A percentile compares a stretch with the other conserved stretches of the same genome.
These are phyloP conservation scores for Moxostoma hubbsi DNA, from an alignment of 2,797 vertebrate genomes.

Conservation along the genomic window DNA sequence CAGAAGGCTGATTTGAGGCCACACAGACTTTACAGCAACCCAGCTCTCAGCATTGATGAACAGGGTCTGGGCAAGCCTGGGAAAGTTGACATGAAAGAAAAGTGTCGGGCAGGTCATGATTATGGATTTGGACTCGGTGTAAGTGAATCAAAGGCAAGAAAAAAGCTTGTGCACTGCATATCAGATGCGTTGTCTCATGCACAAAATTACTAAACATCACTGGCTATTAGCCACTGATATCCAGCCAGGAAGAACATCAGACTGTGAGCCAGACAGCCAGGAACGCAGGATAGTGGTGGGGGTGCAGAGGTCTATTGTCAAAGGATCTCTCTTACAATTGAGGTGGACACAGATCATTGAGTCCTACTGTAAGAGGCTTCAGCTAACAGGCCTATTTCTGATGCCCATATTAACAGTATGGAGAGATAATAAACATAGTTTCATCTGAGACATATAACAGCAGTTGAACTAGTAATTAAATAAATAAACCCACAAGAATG, in stretches of 20 bases:
- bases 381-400: slow-evolving; percentile 8
- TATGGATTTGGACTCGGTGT: slow-evolving; percentile 49
- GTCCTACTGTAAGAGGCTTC: slow-evolving; percentile 8
- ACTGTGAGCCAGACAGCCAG: slow-evolving; percentile 48
- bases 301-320: slow-evolving; percentile 23
- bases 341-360: neutral
- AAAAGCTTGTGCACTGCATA: slow-evolving; percentile 30
- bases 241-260: slow-evolving; percentile 56
- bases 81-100: slow-evolving; percentile 74
- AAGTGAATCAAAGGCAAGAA: slow-evolving; percentile 55
- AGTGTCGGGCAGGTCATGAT: slow-evolving; percentile 52
- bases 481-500: neutral
- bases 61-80: slow-evolving; percentile 66
- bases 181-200: slow-evolving; percentile 62
- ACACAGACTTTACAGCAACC: slow-evolving; percentile 48
- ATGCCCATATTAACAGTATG: neutral
- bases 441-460: neutral
- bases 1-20: slow-evolving; percentile 60
- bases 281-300: slow-evolving; percentile 21
- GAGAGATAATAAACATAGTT: neutral
- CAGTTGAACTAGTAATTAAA: neutral
- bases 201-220: slow-evolving; percentile 63
- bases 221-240: slow-evolving; percentile 76
- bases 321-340: slow-evolving; percentile 31
- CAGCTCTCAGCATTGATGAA: slow-evolving; percentile 25